These are phyloP conservation scores for Caenorhabditis japonica DNA, from an alignment of 2,888 invertebrate species.

Conservation along the genomic window DNA sequence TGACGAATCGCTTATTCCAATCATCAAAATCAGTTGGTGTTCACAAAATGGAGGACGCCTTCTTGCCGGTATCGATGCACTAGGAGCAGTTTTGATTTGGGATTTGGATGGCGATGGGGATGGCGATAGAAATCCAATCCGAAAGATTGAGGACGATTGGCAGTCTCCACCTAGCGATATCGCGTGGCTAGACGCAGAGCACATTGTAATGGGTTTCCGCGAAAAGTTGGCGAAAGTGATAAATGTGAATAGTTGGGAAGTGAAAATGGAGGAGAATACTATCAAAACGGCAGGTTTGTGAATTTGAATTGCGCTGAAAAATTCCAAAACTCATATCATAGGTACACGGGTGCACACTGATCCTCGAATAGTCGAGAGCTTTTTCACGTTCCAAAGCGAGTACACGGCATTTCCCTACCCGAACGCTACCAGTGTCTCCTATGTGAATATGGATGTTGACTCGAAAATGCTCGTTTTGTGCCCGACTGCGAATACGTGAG, in stretches of 20 bases:
- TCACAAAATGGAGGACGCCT: slow-evolving; percentile 22
- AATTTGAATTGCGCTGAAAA: not conserved
- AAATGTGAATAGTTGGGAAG: slow-evolving; percentile 36
- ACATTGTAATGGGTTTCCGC: slow-evolving; percentile 51
- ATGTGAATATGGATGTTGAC: slow-evolving; percentile 30
- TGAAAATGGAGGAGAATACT: slow-evolving; percentile 45
- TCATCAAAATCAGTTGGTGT: slow-evolving; percentile 46
- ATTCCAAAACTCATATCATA: not conserved
- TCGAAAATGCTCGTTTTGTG: slow-evolving; percentile 31
- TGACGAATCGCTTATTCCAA: slow-evolving; percentile 24
- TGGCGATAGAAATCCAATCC: slow-evolving; percentile 1
- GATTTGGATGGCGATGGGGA: slow-evolving; percentile 29
- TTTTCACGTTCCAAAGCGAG: slow-evolving; percentile 54
- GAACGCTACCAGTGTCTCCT: slow-evolving; percentile 32
- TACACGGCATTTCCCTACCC: slow-evolving; percentile 22
- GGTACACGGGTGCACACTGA: slow-evolving; percentile 39
- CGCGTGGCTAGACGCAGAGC: slow-evolving; percentile 29
- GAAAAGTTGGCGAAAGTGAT: slow-evolving; percentile 48
- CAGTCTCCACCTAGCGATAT: slow-evolving; percentile 51
- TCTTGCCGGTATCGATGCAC: slow-evolving; percentile 37
- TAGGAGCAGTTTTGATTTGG: slow-evolving; percentile 49
- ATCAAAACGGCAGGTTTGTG: slow-evolving; percentile 49
- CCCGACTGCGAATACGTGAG: slow-evolving; percentile 48
- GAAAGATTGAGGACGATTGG: slow-evolving; percentile 34
- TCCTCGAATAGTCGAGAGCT: slow-evolving; percentile 36